These are phyloP conservation scores for Neoarius graeffei DNA, from an alignment of 2,113 vertebrate genomes.

Conservation along the genomic window DNA sequence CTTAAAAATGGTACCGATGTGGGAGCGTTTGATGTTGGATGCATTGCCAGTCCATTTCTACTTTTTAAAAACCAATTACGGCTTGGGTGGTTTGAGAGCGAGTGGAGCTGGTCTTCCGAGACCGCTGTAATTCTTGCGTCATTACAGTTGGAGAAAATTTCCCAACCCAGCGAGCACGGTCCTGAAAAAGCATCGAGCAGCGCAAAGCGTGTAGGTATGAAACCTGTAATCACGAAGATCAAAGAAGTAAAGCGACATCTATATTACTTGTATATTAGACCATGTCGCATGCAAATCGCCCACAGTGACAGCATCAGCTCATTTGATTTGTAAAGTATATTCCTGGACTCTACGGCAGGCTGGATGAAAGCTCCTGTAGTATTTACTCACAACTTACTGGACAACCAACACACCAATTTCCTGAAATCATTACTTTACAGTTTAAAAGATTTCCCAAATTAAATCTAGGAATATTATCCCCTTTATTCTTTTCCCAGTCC, in stretches of 20 bases:
- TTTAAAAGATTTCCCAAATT: neutral
- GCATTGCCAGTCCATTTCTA: neutral
- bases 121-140: neutral
- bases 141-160: neutral
- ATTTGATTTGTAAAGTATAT: constrained; percentile 63
- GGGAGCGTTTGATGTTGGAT: neutral
- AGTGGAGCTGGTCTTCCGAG: neutral
- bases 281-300: constrained; percentile 60
- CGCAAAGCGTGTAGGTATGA: neutral
- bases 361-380: constrained; percentile 9
- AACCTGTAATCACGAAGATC: neutral
- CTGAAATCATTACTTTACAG: neutral
- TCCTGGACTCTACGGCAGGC: constrained; percentile 1
- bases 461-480: neutral
- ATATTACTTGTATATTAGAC: constrained; percentile 27
- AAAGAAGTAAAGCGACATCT: neutral
- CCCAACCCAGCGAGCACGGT: neutral
- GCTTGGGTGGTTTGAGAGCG: neutral
- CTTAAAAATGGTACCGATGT: neutral
- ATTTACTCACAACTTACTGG: neutral
- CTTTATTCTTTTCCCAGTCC: neutral
- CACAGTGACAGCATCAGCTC: constrained; percentile 40
- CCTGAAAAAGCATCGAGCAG: neutral
- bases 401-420: neutral
- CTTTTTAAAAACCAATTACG: neutral